Evolutionary conservation across 2,797 vertebrate species (phyloP).

Genomic region (Acrossocheilus fasciatus): DNA sequence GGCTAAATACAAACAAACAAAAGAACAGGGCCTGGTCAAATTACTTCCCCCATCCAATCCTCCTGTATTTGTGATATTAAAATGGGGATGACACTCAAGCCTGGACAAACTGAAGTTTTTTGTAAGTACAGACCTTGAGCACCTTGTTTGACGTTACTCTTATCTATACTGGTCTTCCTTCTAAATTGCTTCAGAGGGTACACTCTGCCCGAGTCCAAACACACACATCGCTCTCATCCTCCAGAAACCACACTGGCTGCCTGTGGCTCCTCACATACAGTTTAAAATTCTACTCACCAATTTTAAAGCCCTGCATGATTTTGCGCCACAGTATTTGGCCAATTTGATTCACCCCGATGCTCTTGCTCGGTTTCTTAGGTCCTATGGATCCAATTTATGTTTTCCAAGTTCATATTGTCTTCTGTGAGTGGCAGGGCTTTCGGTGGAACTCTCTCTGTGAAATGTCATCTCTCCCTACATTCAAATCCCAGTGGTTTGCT

Average conservation of each 20-base stretch:
- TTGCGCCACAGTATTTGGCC: conserved; percentile 1
- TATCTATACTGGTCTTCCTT: neutral
- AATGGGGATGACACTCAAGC: neutral
- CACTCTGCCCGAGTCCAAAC: neutral
- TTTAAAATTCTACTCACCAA: neutral
- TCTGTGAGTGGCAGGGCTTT: neutral
- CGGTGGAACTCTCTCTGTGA: neutral
- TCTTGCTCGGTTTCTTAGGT: conserved; percentile 2
- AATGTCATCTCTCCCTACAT: neutral
- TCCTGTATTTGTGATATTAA: neutral
- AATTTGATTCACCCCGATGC: neutral
- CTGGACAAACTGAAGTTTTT: neutral
- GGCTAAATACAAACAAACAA: neutral
- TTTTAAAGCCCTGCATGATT: neutral
- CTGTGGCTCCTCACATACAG: neutral
- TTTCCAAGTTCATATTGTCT: conserved; percentile 7
- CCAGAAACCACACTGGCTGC: neutral
- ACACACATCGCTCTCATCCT: neutral
- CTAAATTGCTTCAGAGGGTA: neutral
- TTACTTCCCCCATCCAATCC: neutral
- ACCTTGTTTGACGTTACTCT: neutral
- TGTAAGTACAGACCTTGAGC: neutral
- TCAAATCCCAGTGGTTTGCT: neutral
- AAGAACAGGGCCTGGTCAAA: neutral
- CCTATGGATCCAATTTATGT: conserved; percentile 24